phyloP scores from a whole-genome alignment of 1,140 invertebrate species.

The Drosophila lacteicornis region DNA sequence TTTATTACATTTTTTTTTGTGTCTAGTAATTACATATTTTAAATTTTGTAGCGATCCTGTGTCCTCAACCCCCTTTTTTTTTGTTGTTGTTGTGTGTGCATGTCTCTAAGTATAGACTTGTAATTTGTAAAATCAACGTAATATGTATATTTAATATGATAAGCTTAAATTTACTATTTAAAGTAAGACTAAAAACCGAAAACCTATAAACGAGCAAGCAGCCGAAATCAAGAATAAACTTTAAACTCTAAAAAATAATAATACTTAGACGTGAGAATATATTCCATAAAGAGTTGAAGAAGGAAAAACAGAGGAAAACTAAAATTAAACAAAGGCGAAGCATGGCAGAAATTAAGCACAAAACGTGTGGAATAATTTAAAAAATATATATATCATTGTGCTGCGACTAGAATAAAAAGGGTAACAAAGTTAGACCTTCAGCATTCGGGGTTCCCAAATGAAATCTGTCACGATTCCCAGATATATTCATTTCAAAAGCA shows the following conservation, averaged over 20 bases:
- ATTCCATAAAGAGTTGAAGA: background rate
- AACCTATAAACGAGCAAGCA: conserved; percentile 22
- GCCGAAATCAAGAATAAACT: conserved; percentile 33
- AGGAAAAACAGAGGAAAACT: background rate
- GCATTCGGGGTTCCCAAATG: background rate
- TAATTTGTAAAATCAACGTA: conserved; percentile 41
- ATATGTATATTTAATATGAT: conserved; percentile 34
- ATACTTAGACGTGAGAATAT: background rate
- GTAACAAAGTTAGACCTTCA: conserved; percentile 6
- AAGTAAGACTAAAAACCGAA: conserved; percentile 38
- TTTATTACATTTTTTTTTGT: conserved; percentile 13
- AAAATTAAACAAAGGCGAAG: conserved; percentile 6
- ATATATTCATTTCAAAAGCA: background rate
- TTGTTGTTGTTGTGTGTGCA: conserved; percentile 16
- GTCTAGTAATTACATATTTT: conserved; percentile 11
- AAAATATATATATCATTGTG: background rate
- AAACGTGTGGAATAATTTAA: background rate
- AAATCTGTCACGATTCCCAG: background rate
- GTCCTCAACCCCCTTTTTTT: background rate
- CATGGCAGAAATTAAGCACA: background rate
- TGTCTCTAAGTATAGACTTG: conserved; percentile 17
- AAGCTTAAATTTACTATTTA: conserved; percentile 56
- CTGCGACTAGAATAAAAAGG: conserved; percentile 1
- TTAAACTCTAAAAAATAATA: conserved; percentile 4
- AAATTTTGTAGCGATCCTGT: conserved; percentile 6